phyloP scores from a whole-genome alignment of 2,113 vertebrate genomes.

The Pterocles orientalis region DNA sequence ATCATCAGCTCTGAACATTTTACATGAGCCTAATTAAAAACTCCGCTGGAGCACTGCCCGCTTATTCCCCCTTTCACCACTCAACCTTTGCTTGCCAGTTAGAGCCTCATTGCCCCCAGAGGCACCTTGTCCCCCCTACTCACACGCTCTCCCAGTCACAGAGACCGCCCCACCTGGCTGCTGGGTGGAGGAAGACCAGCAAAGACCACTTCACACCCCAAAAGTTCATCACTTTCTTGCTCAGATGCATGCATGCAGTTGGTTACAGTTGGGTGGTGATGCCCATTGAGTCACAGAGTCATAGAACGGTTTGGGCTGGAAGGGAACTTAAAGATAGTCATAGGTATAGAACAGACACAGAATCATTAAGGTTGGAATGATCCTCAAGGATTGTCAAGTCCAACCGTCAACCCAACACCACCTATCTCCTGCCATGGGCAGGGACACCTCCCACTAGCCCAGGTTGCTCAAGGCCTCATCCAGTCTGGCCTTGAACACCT shows the following conservation, averaged over 20 bases:
- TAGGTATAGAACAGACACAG: too few species aligned
- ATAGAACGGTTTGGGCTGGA: too few species aligned
- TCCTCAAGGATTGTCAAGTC: too few species aligned
- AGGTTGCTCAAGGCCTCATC: too few species aligned
- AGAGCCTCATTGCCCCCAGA: not conserved
- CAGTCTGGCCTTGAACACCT: too few species aligned
- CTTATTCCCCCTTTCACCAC: constrained; percentile 2
- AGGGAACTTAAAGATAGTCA: too few species aligned
- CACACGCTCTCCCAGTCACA: not conserved
- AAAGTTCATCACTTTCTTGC: not conserved
- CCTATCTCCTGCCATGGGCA: too few species aligned
- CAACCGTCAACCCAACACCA: too few species aligned
- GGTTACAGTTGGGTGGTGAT: not conserved
- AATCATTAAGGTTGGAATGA: too few species aligned
- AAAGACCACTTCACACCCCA: not conserved
- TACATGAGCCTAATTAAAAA: constrained; percentile 67
- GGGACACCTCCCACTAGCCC: too few species aligned
- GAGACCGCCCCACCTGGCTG: not conserved
- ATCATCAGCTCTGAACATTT: constrained; percentile 53
- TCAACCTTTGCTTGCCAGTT: not conserved
- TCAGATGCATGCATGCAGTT: not conserved
- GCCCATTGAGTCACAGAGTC: not conserved
- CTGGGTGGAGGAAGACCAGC: not conserved
- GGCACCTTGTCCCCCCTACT: not conserved
- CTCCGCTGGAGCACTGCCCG: constrained; percentile 35